phyloP scores from a whole-genome alignment of 2,888 invertebrate species.

The Lithophane leautieri region DNA sequence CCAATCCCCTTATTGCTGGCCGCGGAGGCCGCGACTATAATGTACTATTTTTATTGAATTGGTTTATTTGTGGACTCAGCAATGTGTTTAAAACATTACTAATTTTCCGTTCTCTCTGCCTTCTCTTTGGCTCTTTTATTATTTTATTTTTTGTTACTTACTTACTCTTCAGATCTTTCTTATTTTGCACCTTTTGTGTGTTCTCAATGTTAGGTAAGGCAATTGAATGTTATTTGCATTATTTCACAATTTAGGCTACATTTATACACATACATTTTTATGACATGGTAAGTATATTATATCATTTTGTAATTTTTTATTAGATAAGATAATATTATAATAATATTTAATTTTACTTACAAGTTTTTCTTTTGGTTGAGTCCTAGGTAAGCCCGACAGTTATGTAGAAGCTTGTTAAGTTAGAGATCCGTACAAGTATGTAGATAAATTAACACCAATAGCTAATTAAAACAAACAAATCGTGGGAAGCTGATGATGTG shows the following conservation, averaged over 20 bases:
- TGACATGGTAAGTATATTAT: too few relatives aligned
- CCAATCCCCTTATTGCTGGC: too few relatives aligned
- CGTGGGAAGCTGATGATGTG: conserved; percentile 64
- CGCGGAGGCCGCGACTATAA: too few relatives aligned
- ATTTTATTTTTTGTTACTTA: background rate
- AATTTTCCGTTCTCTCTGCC: background rate
- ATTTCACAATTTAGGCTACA: too few relatives aligned
- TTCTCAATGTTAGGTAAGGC: background rate
- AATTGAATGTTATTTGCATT: too few relatives aligned
- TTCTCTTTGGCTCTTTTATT: background rate
- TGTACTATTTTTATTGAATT: too few relatives aligned
- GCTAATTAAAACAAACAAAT: conserved; percentile 61
- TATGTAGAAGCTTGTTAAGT: background rate
- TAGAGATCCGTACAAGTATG: background rate
- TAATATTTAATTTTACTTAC: background rate
- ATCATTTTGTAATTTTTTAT: background rate
- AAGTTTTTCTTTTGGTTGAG: background rate
- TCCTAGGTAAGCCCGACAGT: background rate
- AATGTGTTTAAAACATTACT: background rate
- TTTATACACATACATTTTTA: too few relatives aligned
- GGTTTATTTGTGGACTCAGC: background rate
- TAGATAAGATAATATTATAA: background rate
- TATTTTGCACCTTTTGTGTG: background rate
- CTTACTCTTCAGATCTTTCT: background rate
- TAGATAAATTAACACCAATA: conserved; percentile 8